phyloP scores from a whole-genome alignment of 2,888 invertebrate genomes.

The Eristalis arbustorum region DNA sequence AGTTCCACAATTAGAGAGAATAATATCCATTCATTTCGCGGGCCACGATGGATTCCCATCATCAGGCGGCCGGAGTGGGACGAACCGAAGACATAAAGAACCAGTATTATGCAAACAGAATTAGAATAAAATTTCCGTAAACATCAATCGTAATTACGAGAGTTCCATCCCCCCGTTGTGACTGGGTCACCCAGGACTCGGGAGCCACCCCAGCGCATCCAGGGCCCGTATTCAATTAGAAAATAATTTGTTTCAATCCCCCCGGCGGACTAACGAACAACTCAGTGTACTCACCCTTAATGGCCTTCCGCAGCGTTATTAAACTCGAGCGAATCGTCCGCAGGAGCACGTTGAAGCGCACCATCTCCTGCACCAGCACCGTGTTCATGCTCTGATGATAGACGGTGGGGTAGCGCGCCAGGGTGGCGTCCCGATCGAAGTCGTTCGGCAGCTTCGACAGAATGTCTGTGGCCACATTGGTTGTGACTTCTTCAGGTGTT shows the following conservation, averaged over 20 bases:
- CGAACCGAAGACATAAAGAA: background rate
- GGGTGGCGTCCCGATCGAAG: conserved; percentile 85
- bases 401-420: conserved; percentile 87
- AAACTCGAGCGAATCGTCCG: conserved; percentile 87
- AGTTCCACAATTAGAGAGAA: conserved; percentile 2
- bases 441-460: conserved; percentile 87
- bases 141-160: conserved; percentile 58
- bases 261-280: background rate
- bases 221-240: conserved; percentile 48
- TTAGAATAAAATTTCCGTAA: conserved; percentile 12
- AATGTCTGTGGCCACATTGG: conserved; percentile 89
- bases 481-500: conserved; percentile 90
- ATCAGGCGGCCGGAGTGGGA: background rate
- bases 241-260: conserved; percentile 49
- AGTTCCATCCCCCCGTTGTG: background rate
- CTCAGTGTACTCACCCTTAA: conserved; percentile 85
- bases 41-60: conserved; percentile 6
- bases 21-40: background rate
- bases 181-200: background rate
- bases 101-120: background rate
- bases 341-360: conserved; percentile 88
- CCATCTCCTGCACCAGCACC: conserved; percentile 93
- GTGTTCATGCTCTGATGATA: conserved; percentile 96
- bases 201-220: background rate
- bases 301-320: conserved; percentile 90